A percentile compares a stretch with the other conserved stretches of the same genome.
These are phyloP conservation scores for Noctilio leporinus DNA, from an alignment of 2,113 vertebrate species.

Conservation along the genomic window DNA sequence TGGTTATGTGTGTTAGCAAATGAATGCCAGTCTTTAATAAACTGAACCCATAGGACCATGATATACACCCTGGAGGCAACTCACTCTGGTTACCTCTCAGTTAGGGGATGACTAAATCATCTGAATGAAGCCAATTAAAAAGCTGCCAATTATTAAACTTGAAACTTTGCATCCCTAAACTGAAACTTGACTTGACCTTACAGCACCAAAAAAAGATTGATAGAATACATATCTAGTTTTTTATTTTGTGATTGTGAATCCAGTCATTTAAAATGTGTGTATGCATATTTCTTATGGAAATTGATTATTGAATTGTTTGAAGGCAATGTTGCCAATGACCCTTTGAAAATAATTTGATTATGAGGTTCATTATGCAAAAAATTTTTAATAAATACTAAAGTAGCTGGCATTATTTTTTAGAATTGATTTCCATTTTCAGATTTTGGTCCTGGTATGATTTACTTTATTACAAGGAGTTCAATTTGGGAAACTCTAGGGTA, in stretches of 20 bases:
- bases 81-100: background rate
- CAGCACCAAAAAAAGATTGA: background rate
- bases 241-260: background rate
- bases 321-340: background rate
- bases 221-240: background rate
- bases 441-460: background rate
- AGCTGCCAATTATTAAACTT: background rate
- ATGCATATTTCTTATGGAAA: background rate
- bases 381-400: conserved; percentile 20
- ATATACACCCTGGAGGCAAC: background rate
- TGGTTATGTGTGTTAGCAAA: background rate
- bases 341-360: background rate
- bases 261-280: background rate
- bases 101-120: background rate
- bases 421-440: background rate
- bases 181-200: background rate
- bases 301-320: background rate
- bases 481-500: background rate
- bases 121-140: background rate
- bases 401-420: background rate
- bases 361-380: background rate
- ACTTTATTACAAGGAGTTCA: background rate
- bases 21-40: background rate
- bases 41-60: background rate
- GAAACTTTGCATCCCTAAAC: background rate